These are phyloP conservation scores for Bolinopsis microptera DNA, from an alignment of 37 sponge, comb jelly and placozoan species.

Conservation along the genomic window DNA sequence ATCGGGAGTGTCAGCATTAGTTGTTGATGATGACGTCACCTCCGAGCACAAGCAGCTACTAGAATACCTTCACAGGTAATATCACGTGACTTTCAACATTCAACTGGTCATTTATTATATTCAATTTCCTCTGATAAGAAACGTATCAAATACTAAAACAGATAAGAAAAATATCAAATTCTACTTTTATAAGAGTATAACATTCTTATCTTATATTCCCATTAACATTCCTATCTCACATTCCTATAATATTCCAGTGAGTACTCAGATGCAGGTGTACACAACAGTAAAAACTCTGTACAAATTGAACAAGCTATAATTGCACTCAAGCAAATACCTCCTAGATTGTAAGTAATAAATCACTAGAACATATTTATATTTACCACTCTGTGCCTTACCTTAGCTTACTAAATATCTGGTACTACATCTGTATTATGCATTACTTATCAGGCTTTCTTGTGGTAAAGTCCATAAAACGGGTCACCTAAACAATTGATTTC, in stretches of 20 bases:
- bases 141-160: too few relatives aligned
- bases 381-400: neutral
- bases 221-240: too few relatives aligned
- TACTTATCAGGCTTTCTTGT: too few relatives aligned
- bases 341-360: neutral
- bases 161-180: too few relatives aligned
- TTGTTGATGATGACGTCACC: slow-evolving; percentile 47
- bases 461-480: too few relatives aligned
- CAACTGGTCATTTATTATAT: neutral
- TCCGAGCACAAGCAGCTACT: slow-evolving; percentile 49
- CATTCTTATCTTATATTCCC: too few relatives aligned
- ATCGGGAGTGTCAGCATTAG: slow-evolving; percentile 6
- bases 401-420: too few relatives aligned
- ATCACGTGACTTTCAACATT: neutral
- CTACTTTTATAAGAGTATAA: too few relatives aligned
- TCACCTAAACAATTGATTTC: too few relatives aligned
- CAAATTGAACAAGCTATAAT: slow-evolving; percentile 63
- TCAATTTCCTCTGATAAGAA: too few relatives aligned
- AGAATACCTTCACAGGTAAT: slow-evolving; percentile 65
- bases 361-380: neutral
- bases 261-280: neutral
- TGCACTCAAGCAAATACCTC: slow-evolving; percentile 31
- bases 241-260: slow-evolving; percentile 43
- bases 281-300: slow-evolving; percentile 50
- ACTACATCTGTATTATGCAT: too few relatives aligned